Evolutionary conservation across 2,888 invertebrate genomes (phyloP), one percentile per base, ranked within the genome.

Genomic region (Sericinus montela): DNA sequence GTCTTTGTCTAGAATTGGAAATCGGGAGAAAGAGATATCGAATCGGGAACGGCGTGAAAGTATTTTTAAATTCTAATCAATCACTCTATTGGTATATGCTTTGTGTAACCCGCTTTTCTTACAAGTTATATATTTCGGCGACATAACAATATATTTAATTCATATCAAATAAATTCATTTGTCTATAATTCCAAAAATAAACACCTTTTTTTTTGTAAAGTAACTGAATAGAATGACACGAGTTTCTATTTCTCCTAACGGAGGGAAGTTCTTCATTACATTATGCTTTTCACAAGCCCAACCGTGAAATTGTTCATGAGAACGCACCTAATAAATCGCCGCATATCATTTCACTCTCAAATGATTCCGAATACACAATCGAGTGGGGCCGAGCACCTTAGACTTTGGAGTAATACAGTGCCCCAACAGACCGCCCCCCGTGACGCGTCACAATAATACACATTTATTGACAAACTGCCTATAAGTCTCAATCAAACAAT

Each of bases 271-370:
- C 51, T 51, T 45, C 44, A 55, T 55, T 51, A 41, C 48, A 56
- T 58, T 51, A 53, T 43, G 41, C 37, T 30, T 41, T 45, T 49
- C 39, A 48, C 35, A 32, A 40, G 30, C 45, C 53, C 55, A 45
- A n/a, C 42, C 58, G 29, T 30, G 37, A 7, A n/a, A 19, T 25
- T 35, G 19, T 39, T 40, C 57, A 63, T 83, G 82, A 75, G 82
- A 85, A 82, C 67, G 65, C 67, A 70, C 66, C 75, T 81, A 82
- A 82, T 83, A 79, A 80, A 79, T 76, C 72, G 72, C 70, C 81
- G 85, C 82, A 86, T 87, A 86, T 87, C 85, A 85, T 83, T 85
- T 82, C 83, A 82, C 78, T 77, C 78, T 73, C 79, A 75, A 75
- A 69, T 65, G 80, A 77, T 54, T 75, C 59, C 63, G 69, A 80